phyloP scores from a whole-genome alignment of 2,888 invertebrate species.

The Chymomyza procnemis region DNA sequence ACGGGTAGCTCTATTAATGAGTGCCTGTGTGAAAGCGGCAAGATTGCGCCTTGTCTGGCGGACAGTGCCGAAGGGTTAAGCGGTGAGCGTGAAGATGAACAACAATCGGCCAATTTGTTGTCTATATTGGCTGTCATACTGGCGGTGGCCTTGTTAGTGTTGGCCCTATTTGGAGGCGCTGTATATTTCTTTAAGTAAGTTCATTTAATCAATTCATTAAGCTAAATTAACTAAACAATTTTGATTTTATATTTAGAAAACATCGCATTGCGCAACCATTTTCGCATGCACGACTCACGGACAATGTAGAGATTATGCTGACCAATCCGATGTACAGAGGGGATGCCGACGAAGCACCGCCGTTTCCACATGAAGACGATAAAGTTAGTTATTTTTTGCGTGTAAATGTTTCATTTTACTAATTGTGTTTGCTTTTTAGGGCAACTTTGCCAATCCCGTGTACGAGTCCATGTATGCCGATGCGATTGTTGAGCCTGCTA shows the following conservation, averaged over 20 bases:
- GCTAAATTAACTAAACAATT: background rate
- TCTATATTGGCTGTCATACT: constrained; percentile 74
- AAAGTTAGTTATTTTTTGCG: constrained; percentile 79
- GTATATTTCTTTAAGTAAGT: constrained; percentile 79
- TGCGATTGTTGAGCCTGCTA: constrained; percentile 71
- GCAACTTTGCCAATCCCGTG: constrained; percentile 91
- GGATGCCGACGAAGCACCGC: constrained; percentile 84
- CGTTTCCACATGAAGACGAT: constrained; percentile 81
- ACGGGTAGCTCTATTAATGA: constrained; percentile 78
- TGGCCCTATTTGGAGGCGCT: constrained; percentile 74
- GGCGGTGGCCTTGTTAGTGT: constrained; percentile 66
- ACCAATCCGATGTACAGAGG: constrained; percentile 92
- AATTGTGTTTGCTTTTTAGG: constrained; percentile 74
- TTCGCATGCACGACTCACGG: constrained; percentile 88
- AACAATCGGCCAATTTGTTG: constrained; percentile 64
- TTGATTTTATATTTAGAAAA: constrained; percentile 76
- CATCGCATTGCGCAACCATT: constrained; percentile 82
- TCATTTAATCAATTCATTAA: background rate
- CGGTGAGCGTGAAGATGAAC: constrained; percentile 51
- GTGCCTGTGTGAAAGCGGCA: constrained; percentile 71
- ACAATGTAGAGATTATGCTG: constrained; percentile 87
- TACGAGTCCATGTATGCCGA: constrained; percentile 89
- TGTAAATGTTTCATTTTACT: constrained; percentile 13
- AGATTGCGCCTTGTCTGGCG: constrained; percentile 74
- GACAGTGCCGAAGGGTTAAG: constrained; percentile 77